Conservation (phyloP, 2,113 vertebrate genomes). For the Porphyrio hochstetteri region DNA sequence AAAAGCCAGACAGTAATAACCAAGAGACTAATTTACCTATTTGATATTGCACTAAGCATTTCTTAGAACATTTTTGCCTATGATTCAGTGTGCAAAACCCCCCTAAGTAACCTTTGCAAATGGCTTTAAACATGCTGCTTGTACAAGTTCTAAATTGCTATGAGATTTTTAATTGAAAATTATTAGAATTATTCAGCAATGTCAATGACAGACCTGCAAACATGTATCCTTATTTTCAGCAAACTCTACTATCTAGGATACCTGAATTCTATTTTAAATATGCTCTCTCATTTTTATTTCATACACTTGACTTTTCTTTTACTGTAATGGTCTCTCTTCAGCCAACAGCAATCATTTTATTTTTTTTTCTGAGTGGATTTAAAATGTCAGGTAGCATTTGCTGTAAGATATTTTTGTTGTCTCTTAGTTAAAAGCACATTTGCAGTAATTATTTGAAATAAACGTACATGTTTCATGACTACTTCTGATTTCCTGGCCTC, state of each 20-base stretch:
- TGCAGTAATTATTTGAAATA: not conserved
- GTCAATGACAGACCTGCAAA: not conserved
- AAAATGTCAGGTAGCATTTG: not conserved
- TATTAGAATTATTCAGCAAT: not conserved
- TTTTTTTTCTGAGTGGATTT: not conserved
- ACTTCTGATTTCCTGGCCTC: not conserved
- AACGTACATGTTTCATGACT: not conserved
- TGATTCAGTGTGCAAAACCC: not conserved
- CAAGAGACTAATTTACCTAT: not conserved
- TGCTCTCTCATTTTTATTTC: not conserved
- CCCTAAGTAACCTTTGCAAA: not conserved
- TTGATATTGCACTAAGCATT: not conserved
- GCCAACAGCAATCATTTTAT: not conserved
- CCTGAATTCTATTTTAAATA: not conserved
- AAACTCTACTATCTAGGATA: not conserved
- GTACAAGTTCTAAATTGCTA: not conserved
- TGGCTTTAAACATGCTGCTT: not conserved
- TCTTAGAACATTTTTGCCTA: not conserved
- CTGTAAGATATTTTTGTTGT: not conserved
- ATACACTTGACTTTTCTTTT: not conserved
- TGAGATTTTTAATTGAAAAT: not conserved
- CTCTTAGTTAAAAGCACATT: not conserved
- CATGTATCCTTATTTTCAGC: not conserved
- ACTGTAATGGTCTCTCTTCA: not conserved
- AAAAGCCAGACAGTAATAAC: not conserved